Evolutionary conservation across 2,888 invertebrate genomes (phyloP), one percentile per base, ranked within the genome.

Genomic region (Embidobia sp.): DNA sequence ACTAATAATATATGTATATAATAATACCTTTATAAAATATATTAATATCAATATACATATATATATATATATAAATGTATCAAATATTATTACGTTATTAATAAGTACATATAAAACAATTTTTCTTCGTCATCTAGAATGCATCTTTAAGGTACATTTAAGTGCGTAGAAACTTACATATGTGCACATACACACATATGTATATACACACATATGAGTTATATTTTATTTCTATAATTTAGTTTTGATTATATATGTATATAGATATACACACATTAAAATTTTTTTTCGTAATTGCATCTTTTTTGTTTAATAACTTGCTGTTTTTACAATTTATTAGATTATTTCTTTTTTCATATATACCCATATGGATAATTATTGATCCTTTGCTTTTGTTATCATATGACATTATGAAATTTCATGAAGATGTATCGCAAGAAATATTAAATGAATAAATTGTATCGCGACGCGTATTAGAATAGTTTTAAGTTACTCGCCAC

Each of bases 371-470:
- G 22, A 6, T 69, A 16, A 18, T 48, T 10, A 55, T 22, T 61
- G 59, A 66, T 77, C 40, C 40, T 35, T 27, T 49, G 6, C 49
- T 10, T 35, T 16, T 48, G 33, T 79, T 75, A 48, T 77, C 33
- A 29, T 74, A 75, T 75, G 51, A 69, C 81, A 89, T 89, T 89
- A 89, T 89, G 89, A 89, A 89, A 89, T 89, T 89, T 89, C 89
- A 89, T 89, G 89, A 89, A 88, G 84, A 88, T 83, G 79, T 81
- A 78, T 63, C 69, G 70, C 59, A 66, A 73, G 40, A 53, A 80
- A 77, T 70, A 53, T 61, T 57, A 49, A 59, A 63, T 81, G 79
- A 82, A 85, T 84, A 81, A 29, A 40, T 42, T 44, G 19, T 46
- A 44, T 46, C 82, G 83, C 84, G 83, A 82, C 84, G 82, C 81